Evolutionary conservation across 2,888 invertebrate genomes (phyloP), one percentile per base, ranked within the genome.

Genomic region (Chrysolina americana): DNA sequence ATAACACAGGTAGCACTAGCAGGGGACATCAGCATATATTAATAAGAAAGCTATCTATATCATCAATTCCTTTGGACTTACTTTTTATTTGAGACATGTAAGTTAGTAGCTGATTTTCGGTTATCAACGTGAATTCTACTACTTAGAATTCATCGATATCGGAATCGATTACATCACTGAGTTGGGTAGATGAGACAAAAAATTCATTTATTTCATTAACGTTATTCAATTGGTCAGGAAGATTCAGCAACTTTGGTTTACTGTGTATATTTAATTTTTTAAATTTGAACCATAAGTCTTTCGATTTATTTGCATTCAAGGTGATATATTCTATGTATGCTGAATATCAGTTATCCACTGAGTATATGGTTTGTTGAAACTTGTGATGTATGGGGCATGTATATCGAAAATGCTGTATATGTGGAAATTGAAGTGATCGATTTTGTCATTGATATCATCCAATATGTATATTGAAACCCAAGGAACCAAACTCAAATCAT

Each of bases 61-160:
- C 64, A 41, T 64, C 64, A 41, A 64, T 64, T 64, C 17, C 64
- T 64, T 64, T 64, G 11, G 64, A 64, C 64, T 44, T 64, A 64
- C 64, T 64, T 64, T 64, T 17, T 0, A 41, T 64, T 44, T 6
- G 64, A 41, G 17, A 41, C 19, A 44, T 64, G 41, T 64, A 44
- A 10, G 17, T 36, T 11, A 15, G 36, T 28, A 64, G 64, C 41
- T 64, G 64, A 64, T 9, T 41, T 41, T 64, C 64, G 15, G 59
- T 21, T 59, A 59, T 28, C 28, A 28, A 13, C 1, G 59, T 59
- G 19, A 59, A 19, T 59, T 23, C 59, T 59, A 13, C 13, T 63
- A 10, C 15, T 63, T 63, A 63, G 36, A 59, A 59, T 15, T 59
- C 23, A 63, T 28, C 63, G 23, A 63, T 21, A 36, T 63, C 63